Evolutionary conservation across 2,113 vertebrate genomes (phyloP).

Genomic region (Sphyrna mokarran): DNA sequence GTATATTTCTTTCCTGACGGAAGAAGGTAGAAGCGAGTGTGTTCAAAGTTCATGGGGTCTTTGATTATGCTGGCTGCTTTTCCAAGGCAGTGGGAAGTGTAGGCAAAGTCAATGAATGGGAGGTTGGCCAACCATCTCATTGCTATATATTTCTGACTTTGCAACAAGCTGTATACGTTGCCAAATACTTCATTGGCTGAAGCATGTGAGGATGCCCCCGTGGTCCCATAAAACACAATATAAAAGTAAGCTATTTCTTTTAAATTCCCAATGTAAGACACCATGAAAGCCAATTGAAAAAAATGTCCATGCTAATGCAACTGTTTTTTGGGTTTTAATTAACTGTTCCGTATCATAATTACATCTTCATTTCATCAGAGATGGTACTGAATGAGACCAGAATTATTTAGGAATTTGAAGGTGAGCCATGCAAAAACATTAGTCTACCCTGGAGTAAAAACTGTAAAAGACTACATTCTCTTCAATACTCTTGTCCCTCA

Average conservation of each 20-base stretch:
- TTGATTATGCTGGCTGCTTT: too few species aligned
- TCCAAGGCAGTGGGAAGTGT: too few species aligned
- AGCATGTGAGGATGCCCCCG: neutral
- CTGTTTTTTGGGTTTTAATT: neutral
- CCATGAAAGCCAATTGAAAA: neutral
- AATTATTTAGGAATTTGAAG: neutral
- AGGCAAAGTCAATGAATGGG: too few species aligned
- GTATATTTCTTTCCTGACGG: too few species aligned
- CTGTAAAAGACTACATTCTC: neutral
- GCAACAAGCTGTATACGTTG: neutral
- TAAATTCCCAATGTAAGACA: neutral
- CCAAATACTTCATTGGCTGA: neutral
- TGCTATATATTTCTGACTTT: neutral
- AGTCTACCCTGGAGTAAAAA: neutral
- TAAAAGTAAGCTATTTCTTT: neutral
- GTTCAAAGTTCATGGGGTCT: too few species aligned
- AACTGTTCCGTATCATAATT: neutral
- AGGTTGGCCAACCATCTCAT: neutral
- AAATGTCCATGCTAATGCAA: neutral
- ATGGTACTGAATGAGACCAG: neutral
- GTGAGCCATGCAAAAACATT: neutral
- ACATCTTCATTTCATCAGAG: neutral
- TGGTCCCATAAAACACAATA: neutral
- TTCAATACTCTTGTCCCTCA: neutral
- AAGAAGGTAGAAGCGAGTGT: too few species aligned